A percentile compares a stretch with the other conserved stretches of the same genome.
Evolutionary conservation across 2,113 vertebrate species (phyloP).

Genomic region (Pionites leucogaster): DNA sequence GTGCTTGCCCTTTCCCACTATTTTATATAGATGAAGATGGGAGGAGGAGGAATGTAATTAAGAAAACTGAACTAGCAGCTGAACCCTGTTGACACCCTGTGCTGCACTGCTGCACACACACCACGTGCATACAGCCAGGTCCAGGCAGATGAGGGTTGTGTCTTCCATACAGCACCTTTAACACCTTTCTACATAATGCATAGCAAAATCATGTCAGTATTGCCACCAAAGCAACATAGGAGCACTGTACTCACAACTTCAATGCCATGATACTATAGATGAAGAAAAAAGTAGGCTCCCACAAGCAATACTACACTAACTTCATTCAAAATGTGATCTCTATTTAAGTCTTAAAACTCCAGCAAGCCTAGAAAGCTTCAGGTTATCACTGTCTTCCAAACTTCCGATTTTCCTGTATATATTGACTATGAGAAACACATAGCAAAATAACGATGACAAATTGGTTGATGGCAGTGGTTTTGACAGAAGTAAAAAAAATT

Average conservation of each 20-base stretch:
- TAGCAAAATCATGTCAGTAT: background rate
- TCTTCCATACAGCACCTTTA: background rate
- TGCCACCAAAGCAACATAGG: background rate
- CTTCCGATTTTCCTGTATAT: background rate
- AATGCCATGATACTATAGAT: fast-evolving
- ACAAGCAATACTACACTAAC: background rate
- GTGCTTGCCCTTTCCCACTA: background rate
- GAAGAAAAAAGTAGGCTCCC: background rate
- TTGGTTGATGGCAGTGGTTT: background rate
- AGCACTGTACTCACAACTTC: background rate
- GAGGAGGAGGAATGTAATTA: background rate
- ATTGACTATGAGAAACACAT: background rate
- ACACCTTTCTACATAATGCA: fast-evolving
- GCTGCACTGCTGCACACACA: fast-evolving
- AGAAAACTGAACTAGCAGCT: background rate
- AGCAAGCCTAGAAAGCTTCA: background rate
- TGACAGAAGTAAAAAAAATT: background rate
- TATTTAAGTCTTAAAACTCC: background rate
- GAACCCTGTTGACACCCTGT: background rate
- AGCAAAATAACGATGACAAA: background rate
- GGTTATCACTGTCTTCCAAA: background rate
- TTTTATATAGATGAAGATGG: background rate
- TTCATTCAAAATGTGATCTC: background rate
- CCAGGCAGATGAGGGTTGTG: fast-evolving
- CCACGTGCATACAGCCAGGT: background rate